Evolutionary conservation across 2,797 vertebrate genomes (phyloP).

Genomic region (Scleropages formosus): DNA sequence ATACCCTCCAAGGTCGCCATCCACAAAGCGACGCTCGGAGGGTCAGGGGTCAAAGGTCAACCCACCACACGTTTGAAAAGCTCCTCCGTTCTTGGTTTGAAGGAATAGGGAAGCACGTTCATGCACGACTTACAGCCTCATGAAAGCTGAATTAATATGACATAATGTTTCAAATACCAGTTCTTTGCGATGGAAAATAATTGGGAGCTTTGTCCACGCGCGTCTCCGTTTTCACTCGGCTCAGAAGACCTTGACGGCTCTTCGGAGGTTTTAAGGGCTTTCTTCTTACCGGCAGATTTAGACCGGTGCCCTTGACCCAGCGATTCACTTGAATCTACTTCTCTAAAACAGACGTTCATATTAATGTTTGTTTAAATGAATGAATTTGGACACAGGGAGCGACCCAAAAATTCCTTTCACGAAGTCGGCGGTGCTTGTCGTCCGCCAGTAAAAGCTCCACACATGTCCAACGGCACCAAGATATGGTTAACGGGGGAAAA

Average conservation of each 20-base stretch:
- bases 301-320: background rate
- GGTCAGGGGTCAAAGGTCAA: conserved; percentile 15
- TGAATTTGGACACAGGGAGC: conserved; percentile 1
- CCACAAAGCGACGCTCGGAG: conserved; percentile 23
- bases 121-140: background rate
- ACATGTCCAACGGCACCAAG: background rate
- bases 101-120: too few species aligned
- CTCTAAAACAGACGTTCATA: background rate
- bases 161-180: conserved; percentile 4
- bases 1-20: background rate
- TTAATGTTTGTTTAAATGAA: background rate
- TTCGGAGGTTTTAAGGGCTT: too few species aligned
- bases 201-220: background rate
- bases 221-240: background rate
- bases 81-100: background rate
- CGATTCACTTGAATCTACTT: background rate
- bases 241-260: conserved; percentile 14
- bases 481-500: background rate
- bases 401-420: background rate
- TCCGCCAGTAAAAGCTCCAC: background rate
- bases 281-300: too few species aligned
- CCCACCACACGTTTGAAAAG: conserved; percentile 8
- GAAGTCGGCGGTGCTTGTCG: background rate
- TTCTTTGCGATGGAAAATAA: background rate
- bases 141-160: background rate